phyloP scores from a whole-genome alignment of 2,888 invertebrate genomes.

The Drosophila lacicola region DNA sequence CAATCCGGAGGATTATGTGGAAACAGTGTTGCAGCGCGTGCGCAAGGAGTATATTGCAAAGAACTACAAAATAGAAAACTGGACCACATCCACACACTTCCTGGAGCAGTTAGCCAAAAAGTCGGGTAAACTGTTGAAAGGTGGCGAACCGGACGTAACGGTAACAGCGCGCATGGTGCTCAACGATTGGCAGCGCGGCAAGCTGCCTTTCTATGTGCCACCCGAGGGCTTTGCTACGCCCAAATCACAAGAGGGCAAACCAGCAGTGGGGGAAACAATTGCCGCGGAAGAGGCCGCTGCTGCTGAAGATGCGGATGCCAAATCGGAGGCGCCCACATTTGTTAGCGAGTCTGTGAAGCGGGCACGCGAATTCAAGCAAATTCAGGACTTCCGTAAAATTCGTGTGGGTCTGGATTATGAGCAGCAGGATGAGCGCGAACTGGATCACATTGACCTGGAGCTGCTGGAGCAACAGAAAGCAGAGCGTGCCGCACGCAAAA shows the following conservation, averaged over 20 bases:
- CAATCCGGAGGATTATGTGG: slow-evolving; percentile 97
- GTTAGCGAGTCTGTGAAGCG: slow-evolving; percentile 85
- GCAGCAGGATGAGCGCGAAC: slow-evolving; percentile 86
- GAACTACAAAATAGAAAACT: slow-evolving; percentile 94
- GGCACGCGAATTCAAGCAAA: slow-evolving; percentile 84
- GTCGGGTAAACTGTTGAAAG: slow-evolving; percentile 95
- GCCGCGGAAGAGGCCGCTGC: slow-evolving; percentile 34
- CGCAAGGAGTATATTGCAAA: slow-evolving; percentile 94
- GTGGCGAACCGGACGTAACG: slow-evolving; percentile 97
- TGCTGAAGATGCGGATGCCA: slow-evolving; percentile 77
- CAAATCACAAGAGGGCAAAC: slow-evolving; percentile 85
- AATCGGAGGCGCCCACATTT: slow-evolving; percentile 81
- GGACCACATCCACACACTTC: slow-evolving; percentile 94
- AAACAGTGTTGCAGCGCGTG: slow-evolving; percentile 93
- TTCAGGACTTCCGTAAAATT: slow-evolving; percentile 94
- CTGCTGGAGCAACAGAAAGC: slow-evolving; percentile 86
- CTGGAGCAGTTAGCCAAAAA: slow-evolving; percentile 94
- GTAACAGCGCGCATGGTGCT: slow-evolving; percentile 97
- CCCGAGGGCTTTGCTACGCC: slow-evolving; percentile 93
- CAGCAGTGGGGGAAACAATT: slow-evolving; percentile 61
- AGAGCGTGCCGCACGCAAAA: slow-evolving; percentile 81
- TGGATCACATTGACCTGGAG: slow-evolving; percentile 86
- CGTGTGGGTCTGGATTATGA: slow-evolving; percentile 90
- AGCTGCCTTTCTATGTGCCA: slow-evolving; percentile 96
- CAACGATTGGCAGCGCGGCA: slow-evolving; percentile 99